A percentile compares a stretch with the other conserved stretches of the same genome.
These are phyloP conservation scores for Glandiceps talaboti DNA, from an alignment of 53 echinoderm and acorn worm genomes.

Conservation along the genomic window DNA sequence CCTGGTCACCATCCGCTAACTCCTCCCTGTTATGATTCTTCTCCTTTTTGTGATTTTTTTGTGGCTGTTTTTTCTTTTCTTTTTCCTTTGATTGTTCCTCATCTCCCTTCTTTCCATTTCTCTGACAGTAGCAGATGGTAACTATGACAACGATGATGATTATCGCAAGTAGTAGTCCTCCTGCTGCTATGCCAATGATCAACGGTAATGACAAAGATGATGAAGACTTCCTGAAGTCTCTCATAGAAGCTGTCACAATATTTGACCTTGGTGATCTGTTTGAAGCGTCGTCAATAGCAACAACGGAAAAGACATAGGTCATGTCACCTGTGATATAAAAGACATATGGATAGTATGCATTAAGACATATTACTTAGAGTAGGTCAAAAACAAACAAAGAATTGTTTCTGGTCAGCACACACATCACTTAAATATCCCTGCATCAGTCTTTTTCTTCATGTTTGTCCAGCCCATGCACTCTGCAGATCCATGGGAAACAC, in stretches of 20 bases:
- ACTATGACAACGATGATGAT: slow-evolving; percentile 5
- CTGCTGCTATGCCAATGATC: not conserved
- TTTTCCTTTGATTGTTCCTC: not conserved
- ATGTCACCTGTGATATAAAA: slow-evolving; percentile 32
- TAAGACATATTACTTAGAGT: no score
- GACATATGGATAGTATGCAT: no score
- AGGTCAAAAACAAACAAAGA: no score
- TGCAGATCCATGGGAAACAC: no score
- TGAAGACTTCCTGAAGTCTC: not conserved
- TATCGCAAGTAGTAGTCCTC: slow-evolving; percentile 3
- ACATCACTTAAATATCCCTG: no score
- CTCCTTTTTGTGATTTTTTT: not conserved
- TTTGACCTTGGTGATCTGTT: slow-evolving; percentile 68
- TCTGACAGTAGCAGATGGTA: not conserved
- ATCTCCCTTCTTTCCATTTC: not conserved
- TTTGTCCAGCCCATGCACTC: no score
- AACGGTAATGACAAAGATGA: not conserved
- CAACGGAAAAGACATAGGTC: slow-evolving; percentile 48
- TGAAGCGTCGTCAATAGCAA: slow-evolving; percentile 61
- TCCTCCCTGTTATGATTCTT: no score
- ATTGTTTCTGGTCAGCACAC: no score
- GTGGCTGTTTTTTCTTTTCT: not conserved
- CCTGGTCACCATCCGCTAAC: no score
- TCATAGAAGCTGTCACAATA: slow-evolving; percentile 37
- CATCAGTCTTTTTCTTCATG: no score